These are phyloP conservation scores for Cichlasoma orientale DNA, from an alignment of 2,797 vertebrate species.

Conservation along the genomic window DNA sequence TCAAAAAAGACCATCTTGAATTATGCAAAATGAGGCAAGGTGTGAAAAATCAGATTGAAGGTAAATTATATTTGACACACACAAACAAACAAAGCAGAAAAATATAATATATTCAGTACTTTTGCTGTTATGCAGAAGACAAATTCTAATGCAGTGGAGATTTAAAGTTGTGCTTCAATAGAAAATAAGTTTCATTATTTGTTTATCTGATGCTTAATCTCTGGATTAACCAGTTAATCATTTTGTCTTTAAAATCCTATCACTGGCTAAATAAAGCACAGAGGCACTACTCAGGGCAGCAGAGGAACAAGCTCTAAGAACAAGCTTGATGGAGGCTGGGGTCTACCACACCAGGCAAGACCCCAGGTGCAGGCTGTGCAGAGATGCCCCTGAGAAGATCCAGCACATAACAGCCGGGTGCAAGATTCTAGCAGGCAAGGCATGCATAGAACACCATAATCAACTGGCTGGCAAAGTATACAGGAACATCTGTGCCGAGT, in stretches of 20 bases:
- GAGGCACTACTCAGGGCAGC: too few species aligned
- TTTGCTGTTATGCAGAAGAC: neutral
- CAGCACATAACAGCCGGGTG: too few species aligned
- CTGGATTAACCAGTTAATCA: neutral
- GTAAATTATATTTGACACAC: neutral
- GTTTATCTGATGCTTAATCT: neutral
- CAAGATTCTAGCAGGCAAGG: too few species aligned
- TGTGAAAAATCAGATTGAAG: slow-evolving; percentile 4
- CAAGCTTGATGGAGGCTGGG: too few species aligned
- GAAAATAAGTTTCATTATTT: neutral
- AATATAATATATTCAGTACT: neutral
- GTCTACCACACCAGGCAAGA: too few species aligned
- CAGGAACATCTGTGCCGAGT: too few species aligned
- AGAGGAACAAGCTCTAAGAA: too few species aligned
- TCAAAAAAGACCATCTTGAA: neutral
- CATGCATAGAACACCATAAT: too few species aligned
- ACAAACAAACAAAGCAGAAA: neutral
- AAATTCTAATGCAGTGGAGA: neutral
- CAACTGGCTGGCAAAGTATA: too few species aligned
- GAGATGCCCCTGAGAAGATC: too few species aligned
- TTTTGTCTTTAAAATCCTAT: neutral
- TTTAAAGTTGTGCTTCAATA: neutral
- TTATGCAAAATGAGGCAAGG: slow-evolving; percentile 13
- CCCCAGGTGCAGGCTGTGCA: too few species aligned
- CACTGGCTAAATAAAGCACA: too few species aligned